Percentiles rank a stretch among this genome's conserved stretches.
phyloP scores from a whole-genome alignment of 2,797 vertebrate species.

The Eptatretus atami region DNA sequence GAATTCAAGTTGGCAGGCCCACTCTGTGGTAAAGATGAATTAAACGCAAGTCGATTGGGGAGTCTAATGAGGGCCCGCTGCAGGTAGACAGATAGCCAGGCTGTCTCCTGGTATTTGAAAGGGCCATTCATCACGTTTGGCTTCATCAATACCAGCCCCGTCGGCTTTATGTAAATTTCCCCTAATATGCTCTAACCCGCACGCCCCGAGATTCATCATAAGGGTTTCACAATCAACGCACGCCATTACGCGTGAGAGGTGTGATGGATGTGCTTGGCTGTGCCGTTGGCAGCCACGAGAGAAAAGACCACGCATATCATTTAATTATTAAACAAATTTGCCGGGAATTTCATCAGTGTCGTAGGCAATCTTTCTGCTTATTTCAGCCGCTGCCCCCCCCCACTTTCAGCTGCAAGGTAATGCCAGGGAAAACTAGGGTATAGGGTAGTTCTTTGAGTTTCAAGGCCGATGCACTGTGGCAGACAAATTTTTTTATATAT shows the following conservation, averaged over 20 bases:
- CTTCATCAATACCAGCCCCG: slow-evolving; percentile 98
- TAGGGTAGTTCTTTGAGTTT: too few species aligned
- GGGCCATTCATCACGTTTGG: slow-evolving; percentile 97
- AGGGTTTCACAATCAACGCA: slow-evolving; percentile 99
- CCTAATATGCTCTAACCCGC: slow-evolving; percentile 99
- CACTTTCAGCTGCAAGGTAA: too few species aligned
- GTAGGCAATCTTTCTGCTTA: slow-evolving; percentile 79
- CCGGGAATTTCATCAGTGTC: slow-evolving; percentile 99
- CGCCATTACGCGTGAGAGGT: slow-evolving; percentile 99
- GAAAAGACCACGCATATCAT: slow-evolving; percentile 36
- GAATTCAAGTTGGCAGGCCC: slow-evolving; percentile 1
- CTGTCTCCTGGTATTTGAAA: slow-evolving; percentile 89
- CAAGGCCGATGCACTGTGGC: too few species aligned
- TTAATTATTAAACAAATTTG: slow-evolving; percentile 99
- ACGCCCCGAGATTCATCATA: slow-evolving; percentile 99
- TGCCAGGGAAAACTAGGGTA: too few species aligned
- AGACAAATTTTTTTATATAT: too few species aligned
- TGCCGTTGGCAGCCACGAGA: slow-evolving; percentile 66
- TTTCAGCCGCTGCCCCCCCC: slow-evolving; percentile 65
- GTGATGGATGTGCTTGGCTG: slow-evolving; percentile 97
- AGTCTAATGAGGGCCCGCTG: slow-evolving; percentile 99
- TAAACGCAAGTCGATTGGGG: slow-evolving; percentile 99
- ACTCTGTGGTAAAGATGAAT: slow-evolving; percentile 55
- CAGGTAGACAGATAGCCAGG: slow-evolving; percentile 98
- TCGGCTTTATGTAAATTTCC: slow-evolving; percentile 99